phyloP scores from a whole-genome alignment of 2,888 invertebrate species.

The Brachyptera risi region DNA sequence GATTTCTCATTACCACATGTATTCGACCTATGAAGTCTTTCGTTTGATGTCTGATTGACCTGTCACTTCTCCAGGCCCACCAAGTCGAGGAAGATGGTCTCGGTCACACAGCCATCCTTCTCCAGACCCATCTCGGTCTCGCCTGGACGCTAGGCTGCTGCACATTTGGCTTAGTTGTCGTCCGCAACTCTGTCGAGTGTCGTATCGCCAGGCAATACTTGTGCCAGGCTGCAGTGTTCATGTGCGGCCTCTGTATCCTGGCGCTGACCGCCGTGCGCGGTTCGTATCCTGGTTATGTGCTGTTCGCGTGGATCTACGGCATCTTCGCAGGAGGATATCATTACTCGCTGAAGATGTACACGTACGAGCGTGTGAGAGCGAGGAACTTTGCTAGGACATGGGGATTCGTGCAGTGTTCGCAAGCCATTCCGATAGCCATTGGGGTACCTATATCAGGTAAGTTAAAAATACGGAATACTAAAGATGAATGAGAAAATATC shows the following conservation, averaged over 20 bases:
- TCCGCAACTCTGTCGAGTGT: constrained; percentile 78
- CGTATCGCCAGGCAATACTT: constrained; percentile 81
- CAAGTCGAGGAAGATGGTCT: constrained; percentile 73
- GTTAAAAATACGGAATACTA: no score
- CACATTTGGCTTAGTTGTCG: constrained; percentile 76
- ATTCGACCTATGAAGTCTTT: no score
- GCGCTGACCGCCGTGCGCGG: constrained; percentile 74
- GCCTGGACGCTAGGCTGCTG: constrained; percentile 81
- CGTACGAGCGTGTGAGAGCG: constrained; percentile 79
- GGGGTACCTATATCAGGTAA: constrained; percentile 79
- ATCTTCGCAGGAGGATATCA: constrained; percentile 85
- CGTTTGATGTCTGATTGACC: no score
- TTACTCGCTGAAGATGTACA: constrained; percentile 85
- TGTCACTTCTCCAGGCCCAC: constrained; percentile 52
- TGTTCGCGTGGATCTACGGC: constrained; percentile 80
- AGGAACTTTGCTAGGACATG: constrained; percentile 83
- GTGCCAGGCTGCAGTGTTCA: constrained; percentile 72
- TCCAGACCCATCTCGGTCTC: constrained; percentile 73
- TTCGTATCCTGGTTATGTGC: constrained; percentile 62
- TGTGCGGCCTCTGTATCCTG: constrained; percentile 71
- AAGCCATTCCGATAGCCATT: constrained; percentile 78
- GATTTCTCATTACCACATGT: no score
- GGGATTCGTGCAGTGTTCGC: constrained; percentile 85
- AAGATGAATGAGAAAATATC: no score
- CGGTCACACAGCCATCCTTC: constrained; percentile 57